These are phyloP conservation scores for Folsomia candida DNA, from an alignment of 2,888 invertebrate species.

Conservation along the genomic window DNA sequence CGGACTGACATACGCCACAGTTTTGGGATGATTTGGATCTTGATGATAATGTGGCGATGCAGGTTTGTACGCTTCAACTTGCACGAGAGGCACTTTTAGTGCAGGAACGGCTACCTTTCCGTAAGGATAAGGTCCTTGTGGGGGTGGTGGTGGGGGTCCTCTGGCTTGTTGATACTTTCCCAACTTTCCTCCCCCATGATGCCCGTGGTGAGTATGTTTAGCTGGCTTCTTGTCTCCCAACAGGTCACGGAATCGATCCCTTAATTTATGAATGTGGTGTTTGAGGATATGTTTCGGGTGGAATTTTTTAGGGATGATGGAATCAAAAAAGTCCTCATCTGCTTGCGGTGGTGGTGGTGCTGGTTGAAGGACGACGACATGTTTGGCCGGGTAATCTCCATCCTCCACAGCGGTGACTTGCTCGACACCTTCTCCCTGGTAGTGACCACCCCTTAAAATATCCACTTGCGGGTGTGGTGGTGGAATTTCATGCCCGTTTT, in stretches of 20 bases:
- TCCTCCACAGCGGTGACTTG: background rate
- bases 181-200: background rate
- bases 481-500: background rate
- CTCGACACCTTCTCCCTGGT: background rate
- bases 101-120: conserved; percentile 7
- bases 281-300: conserved; percentile 25
- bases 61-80: conserved; percentile 14
- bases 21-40: background rate
- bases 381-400: conserved; percentile 4
- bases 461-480: background rate
- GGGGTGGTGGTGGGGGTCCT: conserved; percentile 11
- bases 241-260: conserved; percentile 23
- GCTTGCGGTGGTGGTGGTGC: conserved; percentile 11
- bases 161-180: background rate
- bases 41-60: background rate
- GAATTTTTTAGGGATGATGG: conserved; percentile 11
- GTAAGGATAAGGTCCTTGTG: background rate
- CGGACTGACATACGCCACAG: conserved; percentile 3
- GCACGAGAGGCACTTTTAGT: conserved; percentile 8
- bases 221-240: conserved; percentile 16
- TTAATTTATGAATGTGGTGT: conserved; percentile 23
- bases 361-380: conserved; percentile 25
- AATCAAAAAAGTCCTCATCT: conserved; percentile 3
- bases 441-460: background rate
- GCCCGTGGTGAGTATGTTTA: background rate